Evolutionary conservation across 2,113 vertebrate species (phyloP).

Genomic region (Atractosteus spatula): DNA sequence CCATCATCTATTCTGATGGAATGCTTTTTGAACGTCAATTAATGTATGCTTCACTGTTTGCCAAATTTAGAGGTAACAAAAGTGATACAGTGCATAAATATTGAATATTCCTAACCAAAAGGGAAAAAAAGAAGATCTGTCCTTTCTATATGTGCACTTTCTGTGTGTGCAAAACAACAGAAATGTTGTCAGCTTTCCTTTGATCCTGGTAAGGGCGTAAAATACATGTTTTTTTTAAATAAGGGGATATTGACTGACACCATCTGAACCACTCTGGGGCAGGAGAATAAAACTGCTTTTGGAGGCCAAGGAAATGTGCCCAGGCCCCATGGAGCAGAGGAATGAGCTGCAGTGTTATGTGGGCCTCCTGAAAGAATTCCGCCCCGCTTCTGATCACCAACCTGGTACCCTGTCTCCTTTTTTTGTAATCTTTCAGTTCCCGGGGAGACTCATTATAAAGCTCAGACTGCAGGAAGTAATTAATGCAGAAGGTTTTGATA

Average conservation of each 20-base stretch:
- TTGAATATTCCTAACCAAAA: not conserved
- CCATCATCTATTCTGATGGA: not conserved
- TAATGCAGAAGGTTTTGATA: conserved; percentile 66
- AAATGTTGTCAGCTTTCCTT: not conserved
- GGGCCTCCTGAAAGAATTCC: conserved; percentile 34
- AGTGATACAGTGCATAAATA: not conserved
- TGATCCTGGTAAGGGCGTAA: not conserved
- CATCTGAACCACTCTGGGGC: too few relatives aligned
- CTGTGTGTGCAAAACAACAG: too few relatives aligned
- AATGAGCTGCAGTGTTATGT: conserved; percentile 20
- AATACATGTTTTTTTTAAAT: not conserved
- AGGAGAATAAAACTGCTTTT: too few relatives aligned
- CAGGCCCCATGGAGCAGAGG: too few relatives aligned
- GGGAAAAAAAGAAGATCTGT: too few relatives aligned
- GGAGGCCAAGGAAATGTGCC: too few relatives aligned
- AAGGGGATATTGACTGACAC: too few relatives aligned
- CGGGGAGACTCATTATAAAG: conserved; percentile 70
- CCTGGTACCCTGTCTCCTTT: conserved; percentile 39
- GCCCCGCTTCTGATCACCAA: conserved; percentile 37
- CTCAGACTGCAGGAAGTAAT: conserved; percentile 61
- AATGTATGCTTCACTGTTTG: not conserved
- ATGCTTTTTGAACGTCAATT: not conserved
- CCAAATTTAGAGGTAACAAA: not conserved
- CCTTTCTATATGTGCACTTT: too few relatives aligned
- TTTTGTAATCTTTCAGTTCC: conserved; percentile 55